Conservation (phyloP, 1,140 invertebrate genomes). For the Drosophila suzukii region DNA sequence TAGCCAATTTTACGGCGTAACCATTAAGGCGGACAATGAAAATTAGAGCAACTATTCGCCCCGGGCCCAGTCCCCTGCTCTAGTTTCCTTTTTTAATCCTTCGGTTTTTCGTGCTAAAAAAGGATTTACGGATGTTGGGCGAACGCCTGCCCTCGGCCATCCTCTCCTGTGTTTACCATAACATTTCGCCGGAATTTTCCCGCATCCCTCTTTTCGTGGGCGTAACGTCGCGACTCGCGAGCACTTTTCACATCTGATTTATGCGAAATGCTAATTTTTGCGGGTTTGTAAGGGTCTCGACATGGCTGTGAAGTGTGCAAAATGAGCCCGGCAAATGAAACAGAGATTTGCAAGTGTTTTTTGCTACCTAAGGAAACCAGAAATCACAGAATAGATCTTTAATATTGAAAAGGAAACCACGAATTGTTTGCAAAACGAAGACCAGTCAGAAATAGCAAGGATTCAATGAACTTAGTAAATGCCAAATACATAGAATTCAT, state of each 20-base stretch:
- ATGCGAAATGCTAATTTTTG: conserved; percentile 43
- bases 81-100: conserved; percentile 83
- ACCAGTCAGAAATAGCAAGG: not conserved
- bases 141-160: not conserved
- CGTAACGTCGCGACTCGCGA: conserved; percentile 34
- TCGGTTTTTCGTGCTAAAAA: conserved; percentile 80
- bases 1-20: conserved; percentile 71
- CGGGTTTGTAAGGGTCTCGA: conserved; percentile 7
- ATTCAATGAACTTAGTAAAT: not conserved
- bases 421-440: not conserved
- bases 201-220: conserved; percentile 19
- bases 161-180: conserved; percentile 56
- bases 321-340: conserved; percentile 1
- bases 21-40: conserved; percentile 72
- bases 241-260: conserved; percentile 39
- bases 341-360: conserved; percentile 24
- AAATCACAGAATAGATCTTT: not conserved
- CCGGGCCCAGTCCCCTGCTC: conserved; percentile 46
- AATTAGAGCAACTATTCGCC: conserved; percentile 76
- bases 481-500: too few species aligned
- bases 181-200: conserved; percentile 56
- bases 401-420: not conserved
- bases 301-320: conserved; percentile 17
- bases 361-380: conserved; percentile 9
- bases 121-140: conserved; percentile 73